Evolutionary conservation across 2,113 vertebrate genomes (phyloP).

Genomic region (Scytalopus superciliaris): DNA sequence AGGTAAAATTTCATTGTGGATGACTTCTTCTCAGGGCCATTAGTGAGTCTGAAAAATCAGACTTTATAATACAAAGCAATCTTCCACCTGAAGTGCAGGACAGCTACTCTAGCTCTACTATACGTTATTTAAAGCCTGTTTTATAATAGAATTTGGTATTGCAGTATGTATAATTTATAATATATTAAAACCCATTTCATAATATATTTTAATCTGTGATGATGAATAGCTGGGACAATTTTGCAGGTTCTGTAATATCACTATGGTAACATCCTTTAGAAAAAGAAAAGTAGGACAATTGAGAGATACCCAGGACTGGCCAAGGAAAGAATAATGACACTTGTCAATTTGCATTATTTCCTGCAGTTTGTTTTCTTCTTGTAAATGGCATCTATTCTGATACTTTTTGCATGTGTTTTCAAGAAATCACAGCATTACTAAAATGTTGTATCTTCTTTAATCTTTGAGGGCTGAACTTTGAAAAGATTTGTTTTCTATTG

Average conservation of each 20-base stretch:
- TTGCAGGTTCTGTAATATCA: conserved; percentile 34
- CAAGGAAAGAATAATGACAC: conserved; percentile 56
- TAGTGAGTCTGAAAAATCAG: conserved; percentile 9
- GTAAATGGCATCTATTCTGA: conserved; percentile 6
- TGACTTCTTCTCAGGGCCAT: not conserved
- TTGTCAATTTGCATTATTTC: conserved; percentile 56
- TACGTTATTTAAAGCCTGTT: conserved; percentile 63
- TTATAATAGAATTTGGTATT: conserved; percentile 61
- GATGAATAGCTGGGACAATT: conserved; percentile 62
- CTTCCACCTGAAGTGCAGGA: conserved; percentile 16
- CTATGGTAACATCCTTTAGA: conserved; percentile 42
- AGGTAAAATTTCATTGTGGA: conserved; percentile 22
- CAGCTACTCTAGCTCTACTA: conserved; percentile 7
- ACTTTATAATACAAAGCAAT: conserved; percentile 24
- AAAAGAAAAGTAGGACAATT: conserved; percentile 13
- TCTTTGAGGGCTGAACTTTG: conserved; percentile 13
- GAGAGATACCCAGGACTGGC: conserved; percentile 43
- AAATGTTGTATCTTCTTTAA: conserved; percentile 47
- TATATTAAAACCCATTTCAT: conserved; percentile 55
- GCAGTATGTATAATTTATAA: conserved; percentile 56
- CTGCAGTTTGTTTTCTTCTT: conserved; percentile 45
- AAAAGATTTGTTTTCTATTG: conserved; percentile 7
- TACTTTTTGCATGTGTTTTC: conserved; percentile 11
- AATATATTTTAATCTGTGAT: conserved; percentile 63
- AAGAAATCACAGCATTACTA: not conserved